Conservation (phyloP, 2,888 invertebrate species). For the Pharmacophagus antenor region DNA sequence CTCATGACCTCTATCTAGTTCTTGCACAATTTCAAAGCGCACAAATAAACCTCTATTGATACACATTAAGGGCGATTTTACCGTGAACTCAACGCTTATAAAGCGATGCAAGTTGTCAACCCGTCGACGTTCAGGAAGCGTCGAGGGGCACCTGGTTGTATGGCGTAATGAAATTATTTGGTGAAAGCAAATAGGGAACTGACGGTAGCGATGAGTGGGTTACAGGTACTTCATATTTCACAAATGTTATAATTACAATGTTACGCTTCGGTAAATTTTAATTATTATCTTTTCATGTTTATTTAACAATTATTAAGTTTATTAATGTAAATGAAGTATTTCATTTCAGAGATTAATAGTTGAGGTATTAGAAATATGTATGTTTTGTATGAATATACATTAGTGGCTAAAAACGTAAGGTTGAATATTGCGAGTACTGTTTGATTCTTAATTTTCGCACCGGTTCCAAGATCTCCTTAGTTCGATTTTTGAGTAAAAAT, state of each 20-base stretch:
- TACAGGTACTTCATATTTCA: slow-evolving; percentile 34
- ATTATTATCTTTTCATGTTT: no score
- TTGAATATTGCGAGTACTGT: no score
- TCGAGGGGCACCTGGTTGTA: slow-evolving; percentile 40
- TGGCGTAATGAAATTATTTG: slow-evolving; percentile 61
- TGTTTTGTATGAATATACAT: no score
- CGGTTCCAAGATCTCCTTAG: no score
- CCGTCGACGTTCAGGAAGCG: slow-evolving; percentile 54
- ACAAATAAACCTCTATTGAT: neutral
- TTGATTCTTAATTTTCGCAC: no score
- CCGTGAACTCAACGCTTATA: slow-evolving; percentile 17
- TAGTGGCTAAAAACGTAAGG: no score
- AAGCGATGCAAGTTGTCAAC: slow-evolving; percentile 42
- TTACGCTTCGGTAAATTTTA: no score
- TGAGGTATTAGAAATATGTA: no score
- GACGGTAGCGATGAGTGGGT: slow-evolving; percentile 34
- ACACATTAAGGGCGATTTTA: slow-evolving; percentile 11
- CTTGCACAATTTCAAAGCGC: slow-evolving; percentile 4
- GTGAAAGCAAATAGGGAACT: slow-evolving; percentile 44
- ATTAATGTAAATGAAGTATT: no score
- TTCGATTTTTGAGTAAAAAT: no score
- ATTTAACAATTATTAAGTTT: no score
- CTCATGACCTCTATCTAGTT: slow-evolving; percentile 50
- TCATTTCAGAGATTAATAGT: no score
- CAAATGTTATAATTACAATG: neutral